Evolutionary conservation across 2,113 vertebrate species (phyloP).

Genomic region (Climacteris rufus): DNA sequence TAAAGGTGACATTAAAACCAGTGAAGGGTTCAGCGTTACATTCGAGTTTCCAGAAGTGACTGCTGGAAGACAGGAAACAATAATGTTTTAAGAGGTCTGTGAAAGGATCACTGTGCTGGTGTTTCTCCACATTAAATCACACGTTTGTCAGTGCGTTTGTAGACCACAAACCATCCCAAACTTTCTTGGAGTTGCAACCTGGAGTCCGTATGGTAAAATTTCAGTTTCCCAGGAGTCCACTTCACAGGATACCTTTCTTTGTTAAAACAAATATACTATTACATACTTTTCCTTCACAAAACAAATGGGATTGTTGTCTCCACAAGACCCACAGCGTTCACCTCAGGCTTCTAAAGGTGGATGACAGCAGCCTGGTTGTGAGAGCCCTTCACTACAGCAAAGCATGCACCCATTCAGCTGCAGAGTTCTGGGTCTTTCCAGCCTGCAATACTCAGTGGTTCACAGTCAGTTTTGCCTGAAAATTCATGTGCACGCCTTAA

Average conservation of each 20-base stretch:
- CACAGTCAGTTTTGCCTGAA: background rate
- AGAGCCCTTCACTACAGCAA: background rate
- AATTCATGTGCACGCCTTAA: background rate
- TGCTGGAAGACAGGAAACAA: constrained; percentile 50
- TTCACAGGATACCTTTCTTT: background rate
- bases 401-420: background rate
- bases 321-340: background rate
- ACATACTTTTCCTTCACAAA: constrained; percentile 16
- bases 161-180: constrained; percentile 50
- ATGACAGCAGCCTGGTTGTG: background rate
- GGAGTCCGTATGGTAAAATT: constrained; percentile 26
- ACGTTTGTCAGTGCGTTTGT: constrained; percentile 59
- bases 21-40: background rate
- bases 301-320: constrained; percentile 49
- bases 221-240: constrained; percentile 24
- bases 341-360: background rate
- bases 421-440: background rate
- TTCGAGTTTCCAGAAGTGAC: constrained; percentile 14
- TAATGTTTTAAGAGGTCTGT: constrained; percentile 34
- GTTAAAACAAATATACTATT: constrained; percentile 40
- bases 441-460: too few relatives aligned
- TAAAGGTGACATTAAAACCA: constrained; percentile 16
- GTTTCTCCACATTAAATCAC: constrained; percentile 46
- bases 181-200: constrained; percentile 19
- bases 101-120: constrained; percentile 59